Evolutionary conservation across 2,888 invertebrate genomes (phyloP).

Genomic region (Drosophila anomalata): DNA sequence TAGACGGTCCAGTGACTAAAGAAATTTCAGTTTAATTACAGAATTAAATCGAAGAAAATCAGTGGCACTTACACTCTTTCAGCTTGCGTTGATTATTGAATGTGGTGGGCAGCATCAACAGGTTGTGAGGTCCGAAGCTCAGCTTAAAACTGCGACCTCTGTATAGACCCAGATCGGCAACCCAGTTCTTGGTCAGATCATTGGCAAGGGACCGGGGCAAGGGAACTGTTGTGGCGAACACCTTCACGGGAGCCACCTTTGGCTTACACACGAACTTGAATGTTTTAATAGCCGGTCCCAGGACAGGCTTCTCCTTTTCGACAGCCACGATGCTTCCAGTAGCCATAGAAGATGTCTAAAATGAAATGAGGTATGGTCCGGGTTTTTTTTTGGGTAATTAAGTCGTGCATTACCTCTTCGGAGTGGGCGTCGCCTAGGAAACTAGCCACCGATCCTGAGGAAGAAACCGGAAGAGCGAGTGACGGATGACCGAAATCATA

Average conservation of each 20-base stretch:
- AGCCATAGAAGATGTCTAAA: constrained; percentile 59
- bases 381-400: neutral
- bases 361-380: neutral
- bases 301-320: constrained; percentile 12
- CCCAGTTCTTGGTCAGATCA: constrained; percentile 81
- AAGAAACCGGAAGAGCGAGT: constrained; percentile 56
- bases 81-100: constrained; percentile 56
- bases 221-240: constrained; percentile 83
- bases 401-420: constrained; percentile 53
- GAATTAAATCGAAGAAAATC: neutral
- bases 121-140: constrained; percentile 90
- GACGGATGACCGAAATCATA: constrained; percentile 67
- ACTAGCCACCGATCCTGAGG: constrained; percentile 68
- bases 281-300: constrained; percentile 13
- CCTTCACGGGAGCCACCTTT: constrained; percentile 83
- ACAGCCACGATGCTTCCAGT: constrained; percentile 33
- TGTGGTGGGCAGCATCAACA: constrained; percentile 85
- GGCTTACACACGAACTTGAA: constrained; percentile 82
- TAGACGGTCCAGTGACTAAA: constrained; percentile 27
- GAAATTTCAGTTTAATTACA: neutral
- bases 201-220: constrained; percentile 78
- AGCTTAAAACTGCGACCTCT: constrained; percentile 88
- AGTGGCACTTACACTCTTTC: constrained; percentile 45
- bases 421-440: constrained; percentile 56
- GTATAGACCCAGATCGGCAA: constrained; percentile 86